Evolutionary conservation across 1,140 invertebrate species (phyloP), one percentile per base, ranked within the genome.

Genomic region (Tetramorium simillimum): DNA sequence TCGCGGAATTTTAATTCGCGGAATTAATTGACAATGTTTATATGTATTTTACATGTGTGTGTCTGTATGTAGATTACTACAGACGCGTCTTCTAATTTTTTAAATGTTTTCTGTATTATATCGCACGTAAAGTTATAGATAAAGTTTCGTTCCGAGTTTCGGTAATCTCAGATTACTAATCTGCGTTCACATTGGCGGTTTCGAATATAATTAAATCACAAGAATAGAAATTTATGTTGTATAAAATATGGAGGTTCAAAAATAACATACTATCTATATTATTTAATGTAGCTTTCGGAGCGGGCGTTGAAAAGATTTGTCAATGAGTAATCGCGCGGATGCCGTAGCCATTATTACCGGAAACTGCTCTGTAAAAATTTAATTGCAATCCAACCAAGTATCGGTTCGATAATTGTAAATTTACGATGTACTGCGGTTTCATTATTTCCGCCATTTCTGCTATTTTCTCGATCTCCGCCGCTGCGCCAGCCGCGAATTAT

Each of bases 401-500:
- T 21, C 21, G 46, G 14, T 51, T 67, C 63, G 33, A 81, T 56
- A 53, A 46, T 53, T 53, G 33, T 56, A 67, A 81, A 69, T 81
- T 51, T 53, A 51, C 5, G 16, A 9, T 18, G 10, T 43, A 33
- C 7, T 21, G 18, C 24, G 18, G n/a, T 84, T 73, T 73, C 69
- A 75, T 84, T 60, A 60, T 46, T 75, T 60, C 14, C 24, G 24
- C 9, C 9, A 21, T 53, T 73, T 33, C 14, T 3, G 12, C 16
- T 28, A 46, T 75, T 75, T 73, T 9, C 53, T 75, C 18, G 28
- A 18, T 73, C 56, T 51, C 21, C 21, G 12, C n/a, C 24, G 12
- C 14, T 21, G 14, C n/a, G 16, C 40, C 14, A 9, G 46, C 21
- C 53, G 24, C 40, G 53, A 81, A 84, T 84, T 84, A 84, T 73